Evolutionary conservation across 2,888 invertebrate genomes (phyloP), one percentile per base, ranked within the genome.

Genomic region (Listrodromus nycthemerus): DNA sequence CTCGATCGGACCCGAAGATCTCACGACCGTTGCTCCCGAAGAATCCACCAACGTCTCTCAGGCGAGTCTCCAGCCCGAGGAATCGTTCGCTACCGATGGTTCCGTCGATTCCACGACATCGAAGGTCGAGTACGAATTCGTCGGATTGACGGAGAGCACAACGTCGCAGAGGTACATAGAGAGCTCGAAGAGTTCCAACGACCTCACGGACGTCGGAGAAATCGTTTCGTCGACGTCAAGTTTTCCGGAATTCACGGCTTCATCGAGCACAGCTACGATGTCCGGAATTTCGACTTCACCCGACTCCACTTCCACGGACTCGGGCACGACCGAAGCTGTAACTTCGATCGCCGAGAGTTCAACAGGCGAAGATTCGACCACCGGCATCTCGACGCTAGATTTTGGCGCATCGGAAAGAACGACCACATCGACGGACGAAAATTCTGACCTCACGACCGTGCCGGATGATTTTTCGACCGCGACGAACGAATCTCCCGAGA

Each of bases 71-170:
- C 65, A 55, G 30, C n/a, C 61, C 30, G 63, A 13, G 13, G 65
- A 48, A 80, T 66, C 67, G 7, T 13, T 48, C 8, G 67, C 19
- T 41, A 21, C 77, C 0, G 48, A 63, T 1, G 37, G 24, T 13
- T 10, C 70, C 24, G 50, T 80, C 0, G 83, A 87, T 2, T 86
- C 88, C 1, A 89, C 89, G 6, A 87, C 90, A 0, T 87, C 90
- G 0, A 84, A 80, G 10, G 83, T 92, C 33, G 90, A 91, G 74
- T 92, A 91, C 86, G 91, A 91, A 48, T 92, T 92, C 65, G 87
- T 92, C 2, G 90, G 89, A 0, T 85, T 92, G 0, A 90, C 90
- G 37, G 91, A 92, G 3, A 80, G 85, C 8, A 85, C 86, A 6
- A 69, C 21, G 10, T 69, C 81, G 0, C 74, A 75, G 41, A 76